Percentiles rank a stretch among this genome's conserved stretches.
These are phyloP conservation scores for Drosophila grimshawi DNA, from an alignment of 1,140 invertebrate species.

Conservation along the genomic window DNA sequence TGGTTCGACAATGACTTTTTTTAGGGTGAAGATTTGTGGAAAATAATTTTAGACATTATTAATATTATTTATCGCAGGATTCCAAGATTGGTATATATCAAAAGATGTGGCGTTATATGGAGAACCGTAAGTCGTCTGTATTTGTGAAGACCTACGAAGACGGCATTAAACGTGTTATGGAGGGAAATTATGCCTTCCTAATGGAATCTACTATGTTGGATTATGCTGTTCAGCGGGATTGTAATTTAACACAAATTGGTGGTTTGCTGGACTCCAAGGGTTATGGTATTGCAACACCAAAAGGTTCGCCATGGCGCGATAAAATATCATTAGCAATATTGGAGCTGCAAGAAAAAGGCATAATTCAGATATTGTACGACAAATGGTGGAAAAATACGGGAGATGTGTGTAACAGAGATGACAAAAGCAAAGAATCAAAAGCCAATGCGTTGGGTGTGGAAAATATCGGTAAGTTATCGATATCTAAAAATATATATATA, in stretches of 20 bases:
- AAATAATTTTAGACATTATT: not conserved
- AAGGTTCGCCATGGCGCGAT: constrained; percentile 97
- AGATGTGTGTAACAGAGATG: constrained; percentile 95
- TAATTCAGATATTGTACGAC: constrained; percentile 97
- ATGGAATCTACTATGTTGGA: constrained; percentile 99
- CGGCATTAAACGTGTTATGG: constrained; percentile 93
- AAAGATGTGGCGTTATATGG: constrained; percentile 99
- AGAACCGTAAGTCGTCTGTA: constrained; percentile 91
- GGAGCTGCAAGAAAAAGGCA: constrained; percentile 97
- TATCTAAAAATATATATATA: not conserved
- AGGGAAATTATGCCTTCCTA: constrained; percentile 97
- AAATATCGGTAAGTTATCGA: constrained; percentile 91
- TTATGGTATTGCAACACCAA: constrained; percentile 92
- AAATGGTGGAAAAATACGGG: constrained; percentile 99
- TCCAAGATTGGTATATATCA: constrained; percentile 98
- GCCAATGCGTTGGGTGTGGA: constrained; percentile 96
- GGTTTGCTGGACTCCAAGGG: constrained; percentile 87
- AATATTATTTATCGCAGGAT: constrained; percentile 87
- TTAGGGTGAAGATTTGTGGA: constrained; percentile 88
- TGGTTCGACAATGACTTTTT: constrained; percentile 98
- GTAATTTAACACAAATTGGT: constrained; percentile 98
- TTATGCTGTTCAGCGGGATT: constrained; percentile 97
- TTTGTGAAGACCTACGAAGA: constrained; percentile 96
- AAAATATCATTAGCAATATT: constrained; percentile 97
- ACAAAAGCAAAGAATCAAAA: constrained; percentile 96